Percentiles rank a stretch among this genome's conserved stretches.
phyloP scores from a whole-genome alignment of 2,113 vertebrate species.

The Nesogale talazaci region DNA sequence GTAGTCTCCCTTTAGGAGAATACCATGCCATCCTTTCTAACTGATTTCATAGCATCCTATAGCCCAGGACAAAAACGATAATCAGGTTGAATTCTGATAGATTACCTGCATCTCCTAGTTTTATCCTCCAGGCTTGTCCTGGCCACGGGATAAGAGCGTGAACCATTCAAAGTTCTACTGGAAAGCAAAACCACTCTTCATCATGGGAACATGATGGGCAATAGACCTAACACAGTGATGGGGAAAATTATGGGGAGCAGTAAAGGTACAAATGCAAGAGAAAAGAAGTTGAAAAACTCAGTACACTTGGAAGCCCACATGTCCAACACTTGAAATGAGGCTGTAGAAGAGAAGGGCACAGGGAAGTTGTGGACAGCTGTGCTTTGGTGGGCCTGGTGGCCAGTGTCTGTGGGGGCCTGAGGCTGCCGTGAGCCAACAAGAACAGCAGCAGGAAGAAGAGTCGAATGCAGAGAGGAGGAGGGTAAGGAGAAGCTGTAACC shows the following conservation, averaged over 20 bases:
- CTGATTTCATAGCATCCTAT: conserved; percentile 9
- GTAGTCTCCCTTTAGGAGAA: background rate
- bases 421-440: background rate
- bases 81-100: background rate
- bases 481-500: background rate
- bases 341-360: background rate
- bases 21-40: background rate
- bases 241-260: background rate
- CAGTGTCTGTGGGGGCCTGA: too few species aligned
- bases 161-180: background rate
- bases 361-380: background rate
- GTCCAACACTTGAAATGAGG: background rate
- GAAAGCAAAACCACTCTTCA: background rate
- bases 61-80: background rate
- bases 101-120: background rate
- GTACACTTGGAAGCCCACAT: background rate
- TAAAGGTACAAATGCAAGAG: background rate
- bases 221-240: background rate
- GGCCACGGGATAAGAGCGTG: background rate
- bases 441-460: background rate
- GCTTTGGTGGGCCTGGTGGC: fast-evolving
- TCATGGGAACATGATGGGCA: background rate
- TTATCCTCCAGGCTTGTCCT: background rate
- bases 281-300: background rate
- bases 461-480: background rate